Conservation (phyloP, 2,797 vertebrate genomes). For the Pseudochirops corinnae region DNA sequence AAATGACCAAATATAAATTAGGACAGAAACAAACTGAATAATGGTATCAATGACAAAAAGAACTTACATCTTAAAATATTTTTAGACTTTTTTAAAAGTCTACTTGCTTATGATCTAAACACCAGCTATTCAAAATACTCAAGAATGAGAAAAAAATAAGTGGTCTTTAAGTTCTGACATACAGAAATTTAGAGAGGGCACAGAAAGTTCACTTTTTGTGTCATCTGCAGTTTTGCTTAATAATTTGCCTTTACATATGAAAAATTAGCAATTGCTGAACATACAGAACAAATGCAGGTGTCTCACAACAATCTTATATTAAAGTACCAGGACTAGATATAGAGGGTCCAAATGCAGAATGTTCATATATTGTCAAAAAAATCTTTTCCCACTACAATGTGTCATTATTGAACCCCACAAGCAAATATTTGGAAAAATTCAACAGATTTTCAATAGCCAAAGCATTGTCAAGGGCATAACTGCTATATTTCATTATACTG, state of each 20-base stretch:
- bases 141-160: too few relatives aligned
- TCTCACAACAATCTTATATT: neutral
- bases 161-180: neutral
- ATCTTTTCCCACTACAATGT: neutral
- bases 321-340: neutral
- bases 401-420: neutral
- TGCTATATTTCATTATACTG: neutral
- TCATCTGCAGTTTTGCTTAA: conserved; percentile 26
- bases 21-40: neutral
- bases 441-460: neutral
- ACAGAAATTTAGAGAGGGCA: conserved; percentile 11
- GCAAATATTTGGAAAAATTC: conserved; percentile 18
- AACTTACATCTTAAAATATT: neutral
- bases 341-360: conserved; percentile 46
- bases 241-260: neutral
- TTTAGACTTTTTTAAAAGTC: neutral
- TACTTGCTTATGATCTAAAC: neutral
- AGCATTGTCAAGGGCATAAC: conserved; percentile 14
- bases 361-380: neutral
- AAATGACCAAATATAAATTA: conserved; percentile 3
- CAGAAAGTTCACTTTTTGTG: neutral
- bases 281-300: neutral
- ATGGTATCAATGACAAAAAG: neutral
- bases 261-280: neutral
- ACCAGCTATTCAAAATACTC: neutral